Base-by-base conservation (phyloP, 2,888 invertebrate species). In the Morpho deidamia region DNA sequence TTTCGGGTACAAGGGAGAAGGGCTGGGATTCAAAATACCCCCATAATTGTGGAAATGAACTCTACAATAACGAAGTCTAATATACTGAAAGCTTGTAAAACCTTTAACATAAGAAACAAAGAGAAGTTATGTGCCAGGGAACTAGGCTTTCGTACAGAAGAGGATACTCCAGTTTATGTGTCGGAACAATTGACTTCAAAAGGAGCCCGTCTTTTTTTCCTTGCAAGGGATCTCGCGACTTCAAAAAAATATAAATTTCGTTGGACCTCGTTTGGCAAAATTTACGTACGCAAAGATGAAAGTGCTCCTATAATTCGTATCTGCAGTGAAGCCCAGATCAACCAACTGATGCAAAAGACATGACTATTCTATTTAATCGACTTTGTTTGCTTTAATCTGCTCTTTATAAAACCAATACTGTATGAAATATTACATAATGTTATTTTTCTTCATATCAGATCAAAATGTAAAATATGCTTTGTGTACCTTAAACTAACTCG, bases 241-340 rank as follows among this genome's bases (percentile, higher is more conserved):
- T 34, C 55, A 1, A 57, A 59, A 7, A n/a, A 9, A 10, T 63
- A 51, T 42, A 57, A 57, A 49, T 62, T 54, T 38, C 59, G 62
- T 12, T 56, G 65, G 63, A 61, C 62, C 11, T 11, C 58, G 0
- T 56, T 51, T n/a, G 63, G 62, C 1, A 60, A 45, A 12, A 55
- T 64, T 2, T 63, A 53, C 39, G n/a, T 59, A 8, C 41, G 60
- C 8, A 55, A 60, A 44, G n/a, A n/a, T n/a, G n/a, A n/a, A n/a
- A n/a, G n/a, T n/a, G n/a, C n/a, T n/a, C n/a, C n/a, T n/a, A n/a
- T n/a, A n/a, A n/a, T n/a, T 42, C 7, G 2, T 2, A 49, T 49
- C 7, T 33, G 2, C 9, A 32, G 23, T 39, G 44, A 51, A 33
- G 8, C 14, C 2, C 39, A 44, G 32, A 33, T 51, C 10, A 11